Percentiles rank a stretch among this genome's conserved stretches.
phyloP scores from a whole-genome alignment of 2,113 vertebrate species.

The Mormoops blainvillei region DNA sequence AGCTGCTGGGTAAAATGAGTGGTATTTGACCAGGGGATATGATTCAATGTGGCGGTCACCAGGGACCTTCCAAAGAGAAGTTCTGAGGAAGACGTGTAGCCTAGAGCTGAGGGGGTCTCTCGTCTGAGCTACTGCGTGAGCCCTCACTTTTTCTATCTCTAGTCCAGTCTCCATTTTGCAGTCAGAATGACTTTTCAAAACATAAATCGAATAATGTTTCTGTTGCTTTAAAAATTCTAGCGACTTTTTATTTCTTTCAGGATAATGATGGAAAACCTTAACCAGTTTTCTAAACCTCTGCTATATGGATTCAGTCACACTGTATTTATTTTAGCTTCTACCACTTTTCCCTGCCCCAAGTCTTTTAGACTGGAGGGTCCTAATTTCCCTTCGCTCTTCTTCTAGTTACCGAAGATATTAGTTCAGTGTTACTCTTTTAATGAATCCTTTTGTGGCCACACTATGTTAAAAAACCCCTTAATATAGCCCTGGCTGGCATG shows the following conservation, averaged over 20 bases:
- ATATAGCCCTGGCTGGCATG: too few relatives aligned
- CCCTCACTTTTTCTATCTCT: not conserved
- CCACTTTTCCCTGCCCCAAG: not conserved
- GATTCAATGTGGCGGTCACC: not conserved
- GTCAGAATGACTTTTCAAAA: not conserved
- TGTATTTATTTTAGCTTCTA: not conserved
- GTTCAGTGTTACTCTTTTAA: not conserved
- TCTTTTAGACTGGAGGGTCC: not conserved
- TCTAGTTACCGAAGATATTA: not conserved
- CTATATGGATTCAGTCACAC: not conserved
- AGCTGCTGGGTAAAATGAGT: not conserved
- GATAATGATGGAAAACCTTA: not conserved
- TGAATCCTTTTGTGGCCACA: not conserved
- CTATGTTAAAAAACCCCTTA: not conserved
- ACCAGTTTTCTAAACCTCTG: not conserved
- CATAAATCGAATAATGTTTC: not conserved
- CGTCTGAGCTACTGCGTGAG: not conserved
- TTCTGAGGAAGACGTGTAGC: not conserved
- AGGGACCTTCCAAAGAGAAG: not conserved
- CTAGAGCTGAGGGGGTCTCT: not conserved
- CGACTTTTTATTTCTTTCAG: not conserved
- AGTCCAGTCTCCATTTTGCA: not conserved
- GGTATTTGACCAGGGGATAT: not conserved
- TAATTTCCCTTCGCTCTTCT: not conserved
- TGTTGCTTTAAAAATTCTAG: not conserved